phyloP scores from a whole-genome alignment of 2,888 invertebrate genomes.

The Brenthis hecate region DNA sequence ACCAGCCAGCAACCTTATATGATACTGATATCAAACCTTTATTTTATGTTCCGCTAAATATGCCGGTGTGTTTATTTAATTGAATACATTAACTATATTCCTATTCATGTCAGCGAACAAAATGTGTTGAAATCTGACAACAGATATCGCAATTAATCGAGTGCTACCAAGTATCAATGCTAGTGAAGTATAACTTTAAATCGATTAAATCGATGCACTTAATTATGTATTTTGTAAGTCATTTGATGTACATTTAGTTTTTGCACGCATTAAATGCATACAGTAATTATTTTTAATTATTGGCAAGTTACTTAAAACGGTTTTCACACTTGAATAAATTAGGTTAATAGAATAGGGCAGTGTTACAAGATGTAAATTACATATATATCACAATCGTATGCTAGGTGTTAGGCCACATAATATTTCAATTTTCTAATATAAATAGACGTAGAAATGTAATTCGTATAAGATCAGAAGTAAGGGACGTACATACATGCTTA shows the following conservation, averaged over 20 bases:
- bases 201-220: conserved; percentile 6
- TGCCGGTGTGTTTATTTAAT: no score
- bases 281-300: conserved; percentile 17
- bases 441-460: no score
- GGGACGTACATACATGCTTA: no score
- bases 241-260: conserved; percentile 6
- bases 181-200: conserved; percentile 8
- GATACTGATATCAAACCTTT: no score
- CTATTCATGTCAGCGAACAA: no score
- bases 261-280: conserved; percentile 5
- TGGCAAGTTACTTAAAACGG: conserved; percentile 2
- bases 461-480: no score
- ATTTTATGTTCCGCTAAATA: no score
- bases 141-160: conserved; percentile 2
- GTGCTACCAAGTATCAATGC: not conserved
- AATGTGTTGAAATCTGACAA: not conserved
- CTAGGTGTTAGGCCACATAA: no score
- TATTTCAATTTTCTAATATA: no score
- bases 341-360: conserved; percentile 7
- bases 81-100: no score
- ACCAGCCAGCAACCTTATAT: no score
- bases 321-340: conserved; percentile 8
- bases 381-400: not conserved
- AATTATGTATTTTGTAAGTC: not conserved
- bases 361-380: not conserved